Evolutionary conservation across 2,888 invertebrate genomes (phyloP).

Genomic region (Tiphia femorata): DNA sequence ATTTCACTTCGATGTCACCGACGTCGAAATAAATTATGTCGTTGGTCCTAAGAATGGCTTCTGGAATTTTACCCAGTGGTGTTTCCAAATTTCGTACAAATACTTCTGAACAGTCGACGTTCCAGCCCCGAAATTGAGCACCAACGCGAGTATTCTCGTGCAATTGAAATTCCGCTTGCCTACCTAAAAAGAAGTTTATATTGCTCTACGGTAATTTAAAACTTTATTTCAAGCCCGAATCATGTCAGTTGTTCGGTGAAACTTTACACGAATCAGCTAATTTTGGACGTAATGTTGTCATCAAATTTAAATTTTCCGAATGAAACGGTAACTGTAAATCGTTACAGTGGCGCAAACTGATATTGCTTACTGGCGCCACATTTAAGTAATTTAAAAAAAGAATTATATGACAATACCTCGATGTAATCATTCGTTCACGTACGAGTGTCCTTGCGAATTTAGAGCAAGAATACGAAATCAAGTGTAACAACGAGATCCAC

Average conservation of each 20-base stretch:
- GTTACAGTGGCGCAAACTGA: background rate
- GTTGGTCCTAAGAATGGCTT: constrained; percentile 65
- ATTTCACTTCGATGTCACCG: constrained; percentile 39
- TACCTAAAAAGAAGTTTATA: constrained; percentile 55
- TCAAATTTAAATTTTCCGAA: too few relatives aligned
- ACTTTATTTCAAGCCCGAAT: too few relatives aligned
- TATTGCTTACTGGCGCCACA: constrained; percentile 17
- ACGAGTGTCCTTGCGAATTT: background rate
- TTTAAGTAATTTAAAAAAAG: constrained; percentile 16
- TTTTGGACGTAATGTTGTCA: background rate
- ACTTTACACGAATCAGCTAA: background rate
- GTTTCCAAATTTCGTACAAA: constrained; percentile 66
- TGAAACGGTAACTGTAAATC: too few relatives aligned
- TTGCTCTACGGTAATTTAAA: background rate
- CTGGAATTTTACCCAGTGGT: constrained; percentile 66
- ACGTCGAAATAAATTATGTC: constrained; percentile 66
- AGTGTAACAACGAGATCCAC: background rate
- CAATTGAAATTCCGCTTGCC: constrained; percentile 62
- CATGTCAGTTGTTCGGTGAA: too few relatives aligned
- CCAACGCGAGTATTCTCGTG: constrained; percentile 65
- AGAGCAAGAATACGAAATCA: background rate
- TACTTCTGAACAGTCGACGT: constrained; percentile 65
- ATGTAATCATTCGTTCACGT: background rate
- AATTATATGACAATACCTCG: background rate
- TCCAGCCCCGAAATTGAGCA: constrained; percentile 67